Conservation (phyloP, 2,797 vertebrate genomes). For the Myotis pilosus region DNA sequence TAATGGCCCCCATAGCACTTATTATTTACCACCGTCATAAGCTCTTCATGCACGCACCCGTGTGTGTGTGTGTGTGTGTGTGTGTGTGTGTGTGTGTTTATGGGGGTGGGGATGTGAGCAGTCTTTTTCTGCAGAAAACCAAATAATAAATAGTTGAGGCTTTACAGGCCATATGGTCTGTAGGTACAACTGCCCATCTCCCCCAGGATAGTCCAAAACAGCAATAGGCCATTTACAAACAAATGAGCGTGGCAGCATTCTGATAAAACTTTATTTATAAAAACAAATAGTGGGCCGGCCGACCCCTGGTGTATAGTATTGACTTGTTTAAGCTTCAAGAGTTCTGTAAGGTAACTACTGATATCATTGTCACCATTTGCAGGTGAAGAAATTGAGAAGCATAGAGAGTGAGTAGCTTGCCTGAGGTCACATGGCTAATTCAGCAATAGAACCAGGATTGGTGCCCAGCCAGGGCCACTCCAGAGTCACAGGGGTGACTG, state of each 20-base stretch:
- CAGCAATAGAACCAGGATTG: not conserved
- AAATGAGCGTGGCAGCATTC: not conserved
- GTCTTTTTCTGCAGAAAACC: not conserved
- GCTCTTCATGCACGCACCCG: rapidly evolving
- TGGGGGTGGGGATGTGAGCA: not conserved
- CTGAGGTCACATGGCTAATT: not conserved
- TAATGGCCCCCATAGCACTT: not conserved
- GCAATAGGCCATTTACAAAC: not conserved
- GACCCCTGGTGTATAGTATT: not conserved
- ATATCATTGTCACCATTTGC: not conserved
- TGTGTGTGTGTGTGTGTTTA: too few species aligned
- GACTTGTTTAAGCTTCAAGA: not conserved
- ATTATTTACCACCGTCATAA: too few species aligned
- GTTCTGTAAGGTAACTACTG: not conserved
- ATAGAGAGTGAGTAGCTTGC: not conserved
- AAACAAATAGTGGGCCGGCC: not conserved
- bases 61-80: too few species aligned
- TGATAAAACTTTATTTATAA: not conserved
- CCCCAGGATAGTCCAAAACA: not conserved
- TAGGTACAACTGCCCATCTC: not conserved
- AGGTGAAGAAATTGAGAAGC: not conserved
- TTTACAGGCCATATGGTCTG: not conserved
- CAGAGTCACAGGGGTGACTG: not conserved
- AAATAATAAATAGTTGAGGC: not conserved
- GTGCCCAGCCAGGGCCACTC: not conserved